These are phyloP conservation scores for Andrena bucephala DNA, from an alignment of 2,888 invertebrate species.

Conservation along the genomic window DNA sequence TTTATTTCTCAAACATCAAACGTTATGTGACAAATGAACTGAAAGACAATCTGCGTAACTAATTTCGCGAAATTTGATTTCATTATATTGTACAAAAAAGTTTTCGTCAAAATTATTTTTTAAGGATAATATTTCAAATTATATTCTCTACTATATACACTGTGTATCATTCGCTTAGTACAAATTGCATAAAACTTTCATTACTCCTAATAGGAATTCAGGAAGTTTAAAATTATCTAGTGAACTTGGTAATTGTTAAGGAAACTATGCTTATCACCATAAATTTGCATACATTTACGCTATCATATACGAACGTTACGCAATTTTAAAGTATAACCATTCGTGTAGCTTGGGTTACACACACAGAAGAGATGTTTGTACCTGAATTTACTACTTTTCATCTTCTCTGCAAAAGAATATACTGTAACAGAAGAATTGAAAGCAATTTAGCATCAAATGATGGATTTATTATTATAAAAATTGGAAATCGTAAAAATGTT, in stretches of 20 bases:
- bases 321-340: conserved; percentile 6
- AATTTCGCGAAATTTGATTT: too few relatives aligned
- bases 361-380: not conserved
- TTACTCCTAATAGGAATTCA: not conserved
- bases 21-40: too few relatives aligned
- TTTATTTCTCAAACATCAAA: too few relatives aligned
- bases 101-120: too few relatives aligned
- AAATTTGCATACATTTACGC: conserved; percentile 20
- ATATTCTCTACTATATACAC: too few relatives aligned
- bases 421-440: not conserved
- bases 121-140: too few relatives aligned
- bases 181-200: not conserved
- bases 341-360: not conserved
- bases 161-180: not conserved
- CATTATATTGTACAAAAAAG: too few relatives aligned
- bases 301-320: not conserved
- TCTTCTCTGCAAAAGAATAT: not conserved
- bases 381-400: not conserved
- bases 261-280: conserved; percentile 15
- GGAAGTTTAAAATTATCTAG: not conserved
- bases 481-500: too few relatives aligned
- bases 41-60: too few relatives aligned
- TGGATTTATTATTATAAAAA: too few relatives aligned
- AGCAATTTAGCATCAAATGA: not conserved
- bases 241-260: conserved; percentile 3